phyloP scores from a whole-genome alignment of 2,113 vertebrate genomes.

The Phyllostomus discolor region DNA sequence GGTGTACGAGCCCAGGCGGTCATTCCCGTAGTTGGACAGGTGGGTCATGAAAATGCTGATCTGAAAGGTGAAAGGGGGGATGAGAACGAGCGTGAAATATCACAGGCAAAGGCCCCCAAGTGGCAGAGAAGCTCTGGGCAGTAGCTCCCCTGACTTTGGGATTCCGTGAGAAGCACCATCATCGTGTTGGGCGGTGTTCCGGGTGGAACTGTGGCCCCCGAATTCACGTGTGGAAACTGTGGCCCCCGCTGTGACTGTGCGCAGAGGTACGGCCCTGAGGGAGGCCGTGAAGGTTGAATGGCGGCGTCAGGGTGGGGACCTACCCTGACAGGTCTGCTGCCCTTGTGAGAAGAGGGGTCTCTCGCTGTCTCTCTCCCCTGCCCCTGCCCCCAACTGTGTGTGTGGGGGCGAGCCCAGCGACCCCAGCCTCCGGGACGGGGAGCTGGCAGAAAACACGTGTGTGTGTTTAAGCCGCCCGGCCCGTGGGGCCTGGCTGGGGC shows the following conservation, averaged over 20 bases:
- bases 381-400: too few relatives aligned
- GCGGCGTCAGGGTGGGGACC: background rate
- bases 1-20: conserved; percentile 96
- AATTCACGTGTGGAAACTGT: background rate
- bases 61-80: conserved; percentile 83
- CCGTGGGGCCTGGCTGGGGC: too few relatives aligned
- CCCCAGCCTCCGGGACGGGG: too few relatives aligned
- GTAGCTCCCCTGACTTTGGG: background rate
- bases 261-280: background rate
- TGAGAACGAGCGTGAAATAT: conserved; percentile 2
- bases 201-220: too few relatives aligned
- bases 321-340: background rate
- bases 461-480: background rate
- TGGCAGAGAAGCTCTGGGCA: background rate
- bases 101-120: background rate
- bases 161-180: background rate
- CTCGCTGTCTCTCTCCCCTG: background rate
- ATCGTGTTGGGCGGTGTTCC: background rate
- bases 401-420: background rate
- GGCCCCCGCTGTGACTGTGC: background rate
- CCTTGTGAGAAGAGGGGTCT: background rate
- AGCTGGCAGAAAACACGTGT: background rate
- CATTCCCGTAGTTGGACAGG: conserved; percentile 97
- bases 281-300: background rate
- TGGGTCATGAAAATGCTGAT: conserved; percentile 99